These are phyloP conservation scores for Ethmia dodecea DNA, from an alignment of 2,888 invertebrate species.

Conservation along the genomic window DNA sequence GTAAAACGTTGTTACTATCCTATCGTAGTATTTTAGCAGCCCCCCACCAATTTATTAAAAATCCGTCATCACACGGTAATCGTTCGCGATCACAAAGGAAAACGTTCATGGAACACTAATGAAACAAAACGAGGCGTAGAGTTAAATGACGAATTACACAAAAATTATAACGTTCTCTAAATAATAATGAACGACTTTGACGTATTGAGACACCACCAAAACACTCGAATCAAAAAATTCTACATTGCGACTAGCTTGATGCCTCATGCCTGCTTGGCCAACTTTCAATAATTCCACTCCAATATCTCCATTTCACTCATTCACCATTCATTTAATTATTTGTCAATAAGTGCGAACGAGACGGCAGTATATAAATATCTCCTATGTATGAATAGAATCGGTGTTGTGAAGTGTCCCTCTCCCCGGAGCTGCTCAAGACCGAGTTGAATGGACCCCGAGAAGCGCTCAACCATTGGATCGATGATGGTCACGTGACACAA, in stretches of 20 bases:
- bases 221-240: conserved; percentile 77
- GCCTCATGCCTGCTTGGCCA: conserved; percentile 40
- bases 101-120: conserved; percentile 39
- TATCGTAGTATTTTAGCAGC: conserved; percentile 76
- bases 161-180: conserved; percentile 60
- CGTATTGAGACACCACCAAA: conserved; percentile 68
- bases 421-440: conserved; percentile 43
- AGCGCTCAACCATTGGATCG: conserved; percentile 77
- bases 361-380: conserved; percentile 66
- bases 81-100: conserved; percentile 55
- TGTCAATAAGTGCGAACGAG: conserved; percentile 63
- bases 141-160: conserved; percentile 52
- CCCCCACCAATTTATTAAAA: conserved; percentile 72
- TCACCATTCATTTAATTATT: conserved; percentile 74
- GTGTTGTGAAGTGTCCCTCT: conserved; percentile 70
- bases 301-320: conserved; percentile 68
- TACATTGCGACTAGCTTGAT: conserved; percentile 74
- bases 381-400: conserved; percentile 73
- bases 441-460: conserved; percentile 78
- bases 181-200: conserved; percentile 75
- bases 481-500: conserved; percentile 71
- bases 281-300: conserved; percentile 75
- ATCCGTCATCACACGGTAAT: conserved; percentile 56
- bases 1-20: conserved; percentile 77
- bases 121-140: conserved; percentile 40